Conservation (phyloP, 2,888 invertebrate genomes). For the Cremastinae sp. region DNA sequence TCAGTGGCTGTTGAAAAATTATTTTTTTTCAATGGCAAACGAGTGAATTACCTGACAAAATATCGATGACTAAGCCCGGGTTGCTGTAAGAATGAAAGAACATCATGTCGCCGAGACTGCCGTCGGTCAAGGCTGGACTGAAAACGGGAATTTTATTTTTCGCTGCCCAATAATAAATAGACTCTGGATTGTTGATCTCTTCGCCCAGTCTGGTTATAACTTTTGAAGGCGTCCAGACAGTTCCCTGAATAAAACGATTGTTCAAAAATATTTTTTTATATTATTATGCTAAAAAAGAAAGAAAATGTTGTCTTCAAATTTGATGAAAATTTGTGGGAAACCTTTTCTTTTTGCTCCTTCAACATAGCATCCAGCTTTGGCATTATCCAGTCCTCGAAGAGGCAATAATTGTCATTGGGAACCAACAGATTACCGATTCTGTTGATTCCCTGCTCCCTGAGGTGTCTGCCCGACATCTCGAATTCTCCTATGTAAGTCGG, state of each 20-base stretch:
- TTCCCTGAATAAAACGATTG: conserved; percentile 78
- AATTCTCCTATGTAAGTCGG: conserved; percentile 97
- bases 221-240: conserved; percentile 95
- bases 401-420: conserved; percentile 98
- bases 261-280: background rate
- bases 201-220: conserved; percentile 92
- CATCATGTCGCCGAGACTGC: conserved; percentile 99
- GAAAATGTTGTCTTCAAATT: too few relatives aligned
- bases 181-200: conserved; percentile 93
- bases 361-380: conserved; percentile 96
- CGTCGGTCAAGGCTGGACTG: conserved; percentile 98
- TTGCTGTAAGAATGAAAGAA: conserved; percentile 97
- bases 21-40: background rate
- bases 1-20: background rate
- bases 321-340: conserved; percentile 62
- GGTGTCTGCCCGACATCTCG: conserved; percentile 86
- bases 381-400: conserved; percentile 98
- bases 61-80: conserved; percentile 96
- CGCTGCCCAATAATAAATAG: conserved; percentile 98
- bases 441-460: conserved; percentile 94
- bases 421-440: conserved; percentile 96
- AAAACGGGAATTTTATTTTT: conserved; percentile 98
- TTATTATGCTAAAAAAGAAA: background rate
- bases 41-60: conserved; percentile 87
- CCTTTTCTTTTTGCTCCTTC: conserved; percentile 89